Percentiles rank a stretch among this genome's conserved stretches.
These are phyloP conservation scores for Paraescarpia echinospica DNA, from an alignment of 1,140 invertebrate genomes.

Conservation along the genomic window DNA sequence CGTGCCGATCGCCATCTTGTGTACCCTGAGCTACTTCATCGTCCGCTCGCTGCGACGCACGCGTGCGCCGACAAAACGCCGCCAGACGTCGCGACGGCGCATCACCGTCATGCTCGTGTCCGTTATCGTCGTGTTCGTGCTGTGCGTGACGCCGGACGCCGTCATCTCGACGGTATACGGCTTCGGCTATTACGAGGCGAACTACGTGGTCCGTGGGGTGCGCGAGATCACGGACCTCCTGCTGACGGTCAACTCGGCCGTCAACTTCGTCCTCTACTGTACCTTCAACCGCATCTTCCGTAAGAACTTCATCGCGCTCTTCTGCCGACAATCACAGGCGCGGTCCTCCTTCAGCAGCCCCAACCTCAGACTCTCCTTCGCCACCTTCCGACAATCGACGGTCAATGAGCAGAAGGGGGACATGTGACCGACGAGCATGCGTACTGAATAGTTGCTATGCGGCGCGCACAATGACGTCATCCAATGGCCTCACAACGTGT, in stretches of 20 bases:
- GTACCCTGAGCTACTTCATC: constrained; percentile 57
- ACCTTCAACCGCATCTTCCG: constrained; percentile 37
- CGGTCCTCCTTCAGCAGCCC: neutral
- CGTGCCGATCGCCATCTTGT: constrained; percentile 30
- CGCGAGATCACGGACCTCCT: constrained; percentile 77
- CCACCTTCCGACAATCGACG: neutral
- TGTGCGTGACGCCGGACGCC: constrained; percentile 75
- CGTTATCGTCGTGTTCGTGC: constrained; percentile 73
- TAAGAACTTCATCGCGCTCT: constrained; percentile 21
- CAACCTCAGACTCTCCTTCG: neutral
- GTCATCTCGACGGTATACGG: constrained; percentile 60
- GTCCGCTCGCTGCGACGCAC: constrained; percentile 66
- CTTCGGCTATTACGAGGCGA: constrained; percentile 54
- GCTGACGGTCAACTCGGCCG: constrained; percentile 70
- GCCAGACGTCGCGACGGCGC: constrained; percentile 45
- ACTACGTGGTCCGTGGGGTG: constrained; percentile 60
- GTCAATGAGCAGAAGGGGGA: neutral
- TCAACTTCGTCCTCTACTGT: constrained; percentile 78
- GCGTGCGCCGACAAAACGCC: neutral
- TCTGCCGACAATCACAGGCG: neutral
- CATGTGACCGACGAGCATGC: neutral
- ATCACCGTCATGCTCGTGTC: constrained; percentile 76
- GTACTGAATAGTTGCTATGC: neutral
- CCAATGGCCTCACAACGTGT: neutral
- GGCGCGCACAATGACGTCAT: neutral